Evolutionary conservation across 92 coral and sea anemone genomes (phyloP).

Genomic region (Heliopora coerulea): DNA sequence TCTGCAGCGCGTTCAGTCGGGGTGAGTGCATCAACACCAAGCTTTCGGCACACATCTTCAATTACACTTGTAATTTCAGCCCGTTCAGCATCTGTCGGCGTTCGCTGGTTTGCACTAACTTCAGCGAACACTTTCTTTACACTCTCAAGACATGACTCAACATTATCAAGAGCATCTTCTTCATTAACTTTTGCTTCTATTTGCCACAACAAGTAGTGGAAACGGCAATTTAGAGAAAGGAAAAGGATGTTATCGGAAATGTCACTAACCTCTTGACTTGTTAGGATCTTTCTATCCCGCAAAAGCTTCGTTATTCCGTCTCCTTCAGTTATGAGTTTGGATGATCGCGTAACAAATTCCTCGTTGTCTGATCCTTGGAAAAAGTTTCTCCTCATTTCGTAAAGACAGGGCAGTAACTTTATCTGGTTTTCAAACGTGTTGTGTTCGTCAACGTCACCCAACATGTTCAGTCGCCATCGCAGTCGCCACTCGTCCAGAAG

Average conservation of each 20-base stretch:
- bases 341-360: slow-evolving; percentile 1
- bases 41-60: slow-evolving; percentile 19
- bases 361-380: neutral
- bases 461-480: neutral
- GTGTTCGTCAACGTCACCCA: neutral
- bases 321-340: neutral
- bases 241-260: slow-evolving; percentile 13
- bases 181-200: neutral
- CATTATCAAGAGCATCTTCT: neutral
- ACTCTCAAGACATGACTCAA: slow-evolving; percentile 13
- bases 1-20: slow-evolving; percentile 45
- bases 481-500: neutral
- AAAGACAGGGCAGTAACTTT: neutral
- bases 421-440: slow-evolving; percentile 21
- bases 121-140: slow-evolving; percentile 4
- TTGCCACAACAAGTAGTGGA: slow-evolving; percentile 28
- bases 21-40: slow-evolving; percentile 51
- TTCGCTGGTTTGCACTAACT: neutral
- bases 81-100: slow-evolving; percentile 7
- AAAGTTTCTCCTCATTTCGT: slow-evolving; percentile 2
- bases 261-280: slow-evolving; percentile 22
- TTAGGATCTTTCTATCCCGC: neutral
- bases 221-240: slow-evolving; percentile 10
- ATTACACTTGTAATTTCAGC: slow-evolving; percentile 10
- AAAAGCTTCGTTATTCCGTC: neutral